Conservation (phyloP, 1,140 invertebrate genomes). For the Thalassaphorura encarpata region DNA sequence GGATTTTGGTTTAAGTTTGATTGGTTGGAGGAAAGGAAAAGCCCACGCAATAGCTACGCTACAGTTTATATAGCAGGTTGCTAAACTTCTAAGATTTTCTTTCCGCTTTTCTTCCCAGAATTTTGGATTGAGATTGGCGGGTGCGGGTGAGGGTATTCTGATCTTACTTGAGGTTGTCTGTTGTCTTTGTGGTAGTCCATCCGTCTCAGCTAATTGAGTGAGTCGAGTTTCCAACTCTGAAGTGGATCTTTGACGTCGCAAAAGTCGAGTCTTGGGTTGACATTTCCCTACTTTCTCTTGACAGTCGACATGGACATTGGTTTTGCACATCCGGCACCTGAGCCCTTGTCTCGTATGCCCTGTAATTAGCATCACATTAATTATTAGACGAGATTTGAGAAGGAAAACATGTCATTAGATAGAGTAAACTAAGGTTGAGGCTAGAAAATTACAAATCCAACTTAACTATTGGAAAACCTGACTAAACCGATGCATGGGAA, state of each 20-base stretch:
- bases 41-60: too few species aligned
- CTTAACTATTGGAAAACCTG: neutral
- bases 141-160: too few species aligned
- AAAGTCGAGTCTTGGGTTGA: conserved; percentile 67
- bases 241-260: conserved; percentile 77
- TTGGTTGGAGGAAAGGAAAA: too few species aligned
- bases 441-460: neutral
- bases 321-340: conserved; percentile 77
- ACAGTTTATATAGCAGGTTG: too few species aligned
- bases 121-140: too few species aligned
- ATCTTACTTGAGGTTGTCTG: too few species aligned
- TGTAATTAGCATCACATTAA: conserved; percentile 35
- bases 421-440: neutral
- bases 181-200: conserved; percentile 47
- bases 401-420: neutral
- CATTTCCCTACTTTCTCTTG: conserved; percentile 66
- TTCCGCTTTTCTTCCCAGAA: too few species aligned
- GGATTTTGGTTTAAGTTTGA: too few species aligned
- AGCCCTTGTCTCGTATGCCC: conserved; percentile 86
- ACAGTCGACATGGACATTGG: conserved; percentile 83
- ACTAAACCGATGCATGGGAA: too few species aligned
- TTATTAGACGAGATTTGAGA: neutral
- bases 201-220: conserved; percentile 41
- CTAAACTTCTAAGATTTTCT: too few species aligned
- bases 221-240: conserved; percentile 43